Evolutionary conservation across 2,888 invertebrate genomes (phyloP), one percentile per base, ranked within the genome.

Genomic region (Phania funesta): DNA sequence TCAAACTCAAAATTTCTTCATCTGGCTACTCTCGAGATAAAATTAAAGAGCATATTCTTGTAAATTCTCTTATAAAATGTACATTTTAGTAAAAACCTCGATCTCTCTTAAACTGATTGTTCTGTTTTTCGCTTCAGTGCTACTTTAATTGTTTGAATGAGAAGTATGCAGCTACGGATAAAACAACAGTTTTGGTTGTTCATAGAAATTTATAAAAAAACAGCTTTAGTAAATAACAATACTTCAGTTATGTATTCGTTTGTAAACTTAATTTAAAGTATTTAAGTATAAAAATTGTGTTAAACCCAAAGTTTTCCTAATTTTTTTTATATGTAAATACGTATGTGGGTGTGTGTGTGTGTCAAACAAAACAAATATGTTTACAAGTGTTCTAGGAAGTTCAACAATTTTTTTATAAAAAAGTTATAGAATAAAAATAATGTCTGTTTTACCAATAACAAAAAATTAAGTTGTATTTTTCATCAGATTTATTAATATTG

Each of bases 81-180:
- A 3, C 13, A 0, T 26, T 9, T 35, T 35, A 9, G 9, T 11
- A 16, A 16, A 26, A 26, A 11, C n/a, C 26, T 0, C 16, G 24
- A 67, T 52, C 52, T 52, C 71, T 71, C 38, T 60, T 60, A 70
- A 44, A 50, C 8, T n/a, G 4, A 7, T 44, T 41, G 80, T 84
- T 83, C 68, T 56, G 84, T 68, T 78, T 79, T 83, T 67, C 62
- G 82, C 77, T 82, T 82, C 82, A 85, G 85, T 85, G 84, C 84
- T 83, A 78, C 83, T 85, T 67, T 83, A 80, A 80, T 64, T 83
- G 82, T 84, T 79, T 74, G 2, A 75, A 29, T 54, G 84, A 67
- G 18, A 83, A 77, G 85, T 84, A 18, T 58, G 50, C 29, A 41
- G 29, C 58, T 56, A 50, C 68, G 77, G 77, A 38, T 22, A 41